Base-by-base conservation (phyloP, 2,797 vertebrate genomes). In the Malurus splendens region DNA sequence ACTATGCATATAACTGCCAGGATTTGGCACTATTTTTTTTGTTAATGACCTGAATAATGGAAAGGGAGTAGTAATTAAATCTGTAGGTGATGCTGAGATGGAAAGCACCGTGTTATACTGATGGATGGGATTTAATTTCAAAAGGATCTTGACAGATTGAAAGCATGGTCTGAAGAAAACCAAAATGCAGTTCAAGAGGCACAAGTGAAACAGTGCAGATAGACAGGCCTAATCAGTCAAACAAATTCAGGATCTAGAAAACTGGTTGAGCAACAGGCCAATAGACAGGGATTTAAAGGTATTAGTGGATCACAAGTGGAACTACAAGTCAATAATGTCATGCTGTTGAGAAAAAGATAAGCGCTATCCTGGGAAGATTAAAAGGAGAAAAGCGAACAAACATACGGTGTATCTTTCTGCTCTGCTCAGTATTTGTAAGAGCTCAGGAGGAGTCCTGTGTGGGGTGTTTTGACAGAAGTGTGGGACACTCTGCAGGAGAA, bases 291-390 rank as follows among this genome's bases (percentile, higher is more conserved):
- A 90, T 95, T 95, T 91, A 90, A 88, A 91, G 78, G 89, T 90
- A 93, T 93, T 94, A 93, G 92, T 79, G 85, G 87, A 93, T 94
- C 92, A 93, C 71, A 91, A 91, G 89, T 90, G 82, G 84, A 89
- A 91, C 84, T 36, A 76, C 71, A 72, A 93, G 90, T 95, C 89
- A 93, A 88, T 91, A 94, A 90, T 66, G 87, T 84, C 89, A 88
- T 73, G 71, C 87, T 86, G 82, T 90, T 86, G 84, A 86, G 87
- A 68, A 88, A 94, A 86, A 86, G 91, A 89, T 95, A 93, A 94
- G 71, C 10, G 2, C 56, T 86, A 51, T 39, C 71, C 84, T 68
- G 75, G 71, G 71, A 81, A 93, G 90, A 94, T 94, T 91, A 93
- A 82, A 88, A 88, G 70, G 61, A 76, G 55, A 64, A 72, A 81